Percentiles rank a stretch among this genome's conserved stretches.
Conservation (phyloP, 2,113 vertebrate species). For the Phrynosoma blainvillii region DNA sequence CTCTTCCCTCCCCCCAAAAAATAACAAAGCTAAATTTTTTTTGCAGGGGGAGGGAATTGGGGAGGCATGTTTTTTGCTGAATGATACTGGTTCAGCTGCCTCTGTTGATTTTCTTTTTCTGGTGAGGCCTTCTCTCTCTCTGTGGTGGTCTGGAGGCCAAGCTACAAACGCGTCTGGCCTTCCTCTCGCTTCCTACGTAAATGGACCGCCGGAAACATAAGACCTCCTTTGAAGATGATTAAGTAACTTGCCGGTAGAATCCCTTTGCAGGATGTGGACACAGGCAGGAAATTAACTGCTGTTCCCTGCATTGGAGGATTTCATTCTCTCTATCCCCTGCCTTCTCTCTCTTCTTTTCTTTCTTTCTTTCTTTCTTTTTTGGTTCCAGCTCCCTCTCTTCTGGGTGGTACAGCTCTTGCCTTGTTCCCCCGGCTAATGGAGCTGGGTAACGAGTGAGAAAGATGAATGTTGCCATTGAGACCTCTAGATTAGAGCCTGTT, state of each 20-base stretch:
- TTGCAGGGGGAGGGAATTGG: neutral
- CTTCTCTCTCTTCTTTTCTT: no score
- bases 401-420: no score
- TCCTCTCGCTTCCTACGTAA: constrained; percentile 27
- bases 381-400: no score
- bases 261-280: neutral
- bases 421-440: neutral
- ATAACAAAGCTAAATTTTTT: neutral
- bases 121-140: neutral
- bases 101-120: neutral
- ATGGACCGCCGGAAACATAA: neutral
- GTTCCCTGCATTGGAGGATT: neutral
- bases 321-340: no score
- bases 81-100: accelerated
- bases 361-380: neutral
- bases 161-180: neutral
- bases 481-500: neutral
- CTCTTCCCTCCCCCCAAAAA: neutral
- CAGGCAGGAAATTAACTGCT: neutral
- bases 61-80: neutral
- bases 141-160: neutral
- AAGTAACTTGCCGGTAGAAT: constrained; percentile 39
- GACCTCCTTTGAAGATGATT: constrained; percentile 56
- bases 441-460: neutral
- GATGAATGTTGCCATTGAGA: neutral